phyloP scores from a whole-genome alignment of 2,888 invertebrate species.

The Amorpha juglandis region DNA sequence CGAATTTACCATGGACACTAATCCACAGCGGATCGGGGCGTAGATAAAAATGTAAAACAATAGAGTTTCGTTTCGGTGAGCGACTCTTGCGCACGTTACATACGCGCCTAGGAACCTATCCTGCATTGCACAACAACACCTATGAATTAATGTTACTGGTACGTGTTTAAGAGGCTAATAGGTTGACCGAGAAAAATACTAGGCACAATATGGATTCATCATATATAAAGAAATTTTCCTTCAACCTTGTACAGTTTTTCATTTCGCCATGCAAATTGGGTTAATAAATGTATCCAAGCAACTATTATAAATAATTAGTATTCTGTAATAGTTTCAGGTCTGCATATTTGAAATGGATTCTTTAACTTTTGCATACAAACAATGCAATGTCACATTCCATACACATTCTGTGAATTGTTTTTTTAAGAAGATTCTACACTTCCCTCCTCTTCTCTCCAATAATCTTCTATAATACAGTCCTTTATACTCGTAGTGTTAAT shows the following conservation, averaged over 20 bases:
- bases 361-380: neutral
- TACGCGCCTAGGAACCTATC: constrained; percentile 45
- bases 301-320: no score
- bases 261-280: neutral
- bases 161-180: neutral
- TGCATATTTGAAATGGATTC: neutral
- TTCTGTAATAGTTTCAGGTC: neutral
- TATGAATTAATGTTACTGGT: constrained; percentile 21
- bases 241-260: neutral
- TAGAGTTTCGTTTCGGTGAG: constrained; percentile 54
- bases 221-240: no score
- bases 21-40: constrained; percentile 63
- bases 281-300: no score
- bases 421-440: neutral
- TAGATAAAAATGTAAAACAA: constrained; percentile 67
- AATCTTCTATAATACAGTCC: neutral
- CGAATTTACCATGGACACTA: constrained; percentile 59
- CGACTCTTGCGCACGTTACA: constrained; percentile 51
- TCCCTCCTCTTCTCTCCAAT: neutral
- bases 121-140: constrained; percentile 51
- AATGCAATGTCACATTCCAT: constrained; percentile 7
- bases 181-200: neutral
- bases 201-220: no score
- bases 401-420: neutral
- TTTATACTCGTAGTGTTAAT: neutral